Evolutionary conservation across 2,113 vertebrate genomes (phyloP).

Genomic region (Podocnemis expansa): DNA sequence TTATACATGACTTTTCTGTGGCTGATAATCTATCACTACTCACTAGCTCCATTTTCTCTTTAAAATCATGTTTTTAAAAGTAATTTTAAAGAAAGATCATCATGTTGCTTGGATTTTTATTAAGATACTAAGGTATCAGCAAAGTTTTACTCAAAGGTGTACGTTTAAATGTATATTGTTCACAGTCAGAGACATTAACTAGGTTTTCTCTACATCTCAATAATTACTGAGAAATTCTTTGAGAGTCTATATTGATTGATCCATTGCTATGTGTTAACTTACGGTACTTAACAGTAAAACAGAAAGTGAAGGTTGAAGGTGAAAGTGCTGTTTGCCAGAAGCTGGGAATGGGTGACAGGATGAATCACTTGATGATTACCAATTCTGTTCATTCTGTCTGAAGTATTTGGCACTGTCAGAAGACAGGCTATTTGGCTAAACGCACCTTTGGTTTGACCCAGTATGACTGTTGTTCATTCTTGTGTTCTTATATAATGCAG

Average conservation of each 20-base stretch:
- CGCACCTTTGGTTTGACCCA: too few relatives aligned
- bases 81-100: neutral
- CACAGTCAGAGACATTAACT: neutral
- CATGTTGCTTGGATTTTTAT: neutral
- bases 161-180: neutral
- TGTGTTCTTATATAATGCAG: neutral
- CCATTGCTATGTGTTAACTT: neutral
- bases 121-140: neutral
- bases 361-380: too few relatives aligned
- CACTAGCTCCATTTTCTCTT: neutral
- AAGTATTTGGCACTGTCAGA: too few relatives aligned
- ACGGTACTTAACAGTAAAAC: neutral
- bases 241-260: neutral
- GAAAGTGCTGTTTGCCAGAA: neutral
- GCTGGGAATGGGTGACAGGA: neutral
- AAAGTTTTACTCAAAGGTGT: neutral
- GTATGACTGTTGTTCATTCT: too few relatives aligned
- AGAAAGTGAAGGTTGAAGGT: neutral
- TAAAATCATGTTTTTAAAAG: neutral
- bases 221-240: neutral
- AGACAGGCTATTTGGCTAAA: too few relatives aligned
- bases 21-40: neutral
- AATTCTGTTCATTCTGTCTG: too few relatives aligned
- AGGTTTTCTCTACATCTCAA: neutral
- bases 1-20: neutral